Base-by-base conservation (phyloP, 2,797 vertebrate species). In the Urocyon cinereoargenteus region DNA sequence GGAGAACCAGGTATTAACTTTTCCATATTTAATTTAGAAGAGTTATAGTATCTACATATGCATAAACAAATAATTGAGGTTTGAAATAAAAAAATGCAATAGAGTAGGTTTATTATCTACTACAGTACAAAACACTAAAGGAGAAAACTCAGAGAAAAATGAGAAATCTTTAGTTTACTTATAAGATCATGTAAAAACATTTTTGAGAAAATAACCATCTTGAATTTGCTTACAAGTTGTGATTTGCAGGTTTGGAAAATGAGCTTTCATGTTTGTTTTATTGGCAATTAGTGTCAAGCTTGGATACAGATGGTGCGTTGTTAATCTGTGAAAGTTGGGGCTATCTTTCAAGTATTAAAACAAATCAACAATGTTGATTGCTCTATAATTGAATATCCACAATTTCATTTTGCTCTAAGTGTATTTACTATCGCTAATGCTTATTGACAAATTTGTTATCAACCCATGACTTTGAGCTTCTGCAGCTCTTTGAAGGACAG, bases 241-340 rank as follows among this genome's bases (percentile, higher is more conserved):
- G 84, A 94, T 97, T 94, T 97, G 1, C 88, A 97, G 45, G 10
- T 95, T 92, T 97, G 55, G 51, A 96, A 97, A 98, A 98, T 90
- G 59, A 97, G 11, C 40, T 91, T 94, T 91, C 97, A 90, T 96
- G 5, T 92, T 97, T 95, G 34, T 94, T 97, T 91, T 96, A 75
- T 11, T 94, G 55, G 26, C 36, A 98, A 68, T 98, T 96, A 97
- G 0, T 79, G n/a, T 94, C 84, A 97, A 95, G 12, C 6, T 90
- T 88, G 68, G 12, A 75, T 68, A 97, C 88, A 98, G 91, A 97
- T 94, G 75, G 57, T 79, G 16, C 2, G 31, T 78, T 96, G n/a
- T 92, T 96, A 78, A 88, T 97, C 18, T 90, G 53, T 21, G 86
- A 91, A 82, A 93, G 36, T 84, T 89, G 81, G 26, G 26, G 26